A percentile compares a stretch with the other conserved stretches of the same genome.
These are phyloP conservation scores for Platyscapa corneri DNA, from an alignment of 1,140 invertebrate genomes.

Conservation along the genomic window DNA sequence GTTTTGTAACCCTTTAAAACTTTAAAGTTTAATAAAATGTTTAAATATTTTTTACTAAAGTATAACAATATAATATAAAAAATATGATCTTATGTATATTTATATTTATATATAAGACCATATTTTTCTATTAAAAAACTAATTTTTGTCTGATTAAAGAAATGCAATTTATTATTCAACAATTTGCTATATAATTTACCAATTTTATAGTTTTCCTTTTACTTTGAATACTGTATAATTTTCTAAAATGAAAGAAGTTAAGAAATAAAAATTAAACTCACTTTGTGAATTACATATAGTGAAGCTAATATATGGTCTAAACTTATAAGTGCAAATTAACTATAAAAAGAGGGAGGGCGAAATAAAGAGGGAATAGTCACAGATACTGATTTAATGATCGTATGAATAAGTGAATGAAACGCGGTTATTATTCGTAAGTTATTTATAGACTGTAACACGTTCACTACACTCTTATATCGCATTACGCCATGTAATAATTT, in stretches of 20 bases:
- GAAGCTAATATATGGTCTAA: background rate
- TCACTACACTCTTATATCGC: background rate
- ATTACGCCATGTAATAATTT: background rate
- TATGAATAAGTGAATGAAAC: slow-evolving; percentile 14
- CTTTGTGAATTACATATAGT: background rate
- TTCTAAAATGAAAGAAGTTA: background rate
- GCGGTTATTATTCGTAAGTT: slow-evolving; percentile 24
- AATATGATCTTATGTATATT: too few species aligned
- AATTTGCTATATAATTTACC: too few species aligned
- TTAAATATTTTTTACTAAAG: too few species aligned
- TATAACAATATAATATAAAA: too few species aligned
- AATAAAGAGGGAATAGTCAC: slow-evolving; percentile 40
- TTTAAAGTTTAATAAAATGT: too few species aligned
- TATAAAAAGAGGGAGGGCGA: background rate
- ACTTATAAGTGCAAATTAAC: background rate
- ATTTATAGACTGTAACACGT: background rate
- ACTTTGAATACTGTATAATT: background rate
- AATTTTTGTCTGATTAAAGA: too few species aligned
- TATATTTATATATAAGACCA: too few species aligned
- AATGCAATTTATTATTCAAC: too few species aligned
- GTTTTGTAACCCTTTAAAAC: too few species aligned
- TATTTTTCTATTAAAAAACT: too few species aligned
- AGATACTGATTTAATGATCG: slow-evolving; percentile 28
- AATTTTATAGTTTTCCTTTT: too few species aligned
- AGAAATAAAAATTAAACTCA: background rate